Conservation (phyloP, 2,888 invertebrate species). For the Drosophila lacicola region DNA sequence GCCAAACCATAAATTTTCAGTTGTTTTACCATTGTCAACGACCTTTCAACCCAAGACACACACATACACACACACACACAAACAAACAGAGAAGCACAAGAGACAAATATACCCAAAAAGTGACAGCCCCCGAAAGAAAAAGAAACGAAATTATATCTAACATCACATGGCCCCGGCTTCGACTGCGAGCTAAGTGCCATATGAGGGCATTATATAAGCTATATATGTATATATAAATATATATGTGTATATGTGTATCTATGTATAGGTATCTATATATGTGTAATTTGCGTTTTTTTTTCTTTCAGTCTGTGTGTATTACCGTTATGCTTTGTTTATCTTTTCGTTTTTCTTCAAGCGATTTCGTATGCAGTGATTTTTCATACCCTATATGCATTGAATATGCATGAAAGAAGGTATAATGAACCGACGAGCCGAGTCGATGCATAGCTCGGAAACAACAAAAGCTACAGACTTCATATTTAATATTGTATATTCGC, state of each 20-base stretch:
- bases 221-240: conserved; percentile 38
- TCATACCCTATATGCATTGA: neutral
- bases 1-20: conserved; percentile 72
- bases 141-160: conserved; percentile 65
- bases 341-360: conserved; percentile 45
- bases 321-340: conserved; percentile 39
- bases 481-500: no score
- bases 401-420: no score
- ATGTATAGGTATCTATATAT: conserved; percentile 20
- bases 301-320: conserved; percentile 8
- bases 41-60: conserved; percentile 51
- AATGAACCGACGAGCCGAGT: no score
- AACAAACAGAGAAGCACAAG: conserved; percentile 11
- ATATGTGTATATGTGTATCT: conserved; percentile 31
- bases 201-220: conserved; percentile 56
- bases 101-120: conserved; percentile 17
- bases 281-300: conserved; percentile 25
- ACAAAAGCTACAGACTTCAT: no score
- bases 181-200: conserved; percentile 64
- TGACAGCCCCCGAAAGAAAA: conserved; percentile 23
- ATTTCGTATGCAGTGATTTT: conserved; percentile 43
- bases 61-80: conserved; percentile 18
- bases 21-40: conserved; percentile 64
- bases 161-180: conserved; percentile 58
- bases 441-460: no score